Base-by-base conservation (phyloP, 2,113 vertebrate genomes). In the Colaptes auratus region DNA sequence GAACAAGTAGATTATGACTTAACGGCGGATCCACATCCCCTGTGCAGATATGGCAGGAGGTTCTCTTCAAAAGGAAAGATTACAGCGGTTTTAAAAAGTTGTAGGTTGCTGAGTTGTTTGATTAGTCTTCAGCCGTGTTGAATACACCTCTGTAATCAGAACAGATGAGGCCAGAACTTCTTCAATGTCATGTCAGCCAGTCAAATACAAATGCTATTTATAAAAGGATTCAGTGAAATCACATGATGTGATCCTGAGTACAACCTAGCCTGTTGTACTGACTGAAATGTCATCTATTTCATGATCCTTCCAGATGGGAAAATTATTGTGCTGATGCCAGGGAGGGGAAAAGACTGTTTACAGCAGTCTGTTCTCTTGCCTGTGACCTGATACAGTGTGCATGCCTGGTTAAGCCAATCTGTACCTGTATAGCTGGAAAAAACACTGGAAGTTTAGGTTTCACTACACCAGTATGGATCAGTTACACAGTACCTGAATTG, bases 201-300 rank as follows among this genome's bases (percentile, higher is more conserved):
- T 63, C 72, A 36, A 56, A 48, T 42, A 64, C 64, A 90, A 85
- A 90, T 77, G 17, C 60, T 88, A 30, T 94, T 96, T 94, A 77
- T 88, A 53, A 86, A 93, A 74, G 67, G 27, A 80, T 91, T 90
- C 48, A 9, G 39, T 89, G 56, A 73, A 95, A 91, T 50, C 71
- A 73, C 50, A 35, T 76, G 27, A 46, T 70, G 35, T 89, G 55
- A 70, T 91, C 39, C 59, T 64, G 35, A 59, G 30, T 82, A 82
- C 52, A 88, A 14, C 82, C 61, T 83, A 69, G 39, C 64, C 82
- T 86, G 25, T 86, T 90, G 33, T 77, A 33, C n/a, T 67, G 60
- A 30, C 82, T 90, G 67, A 89, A 95, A 91, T 88, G 52, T 88
- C 75, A 77, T 66, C 50, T 72, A 9, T 89, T 76, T 91, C n/a